Conservation (phyloP, 2,113 vertebrate genomes). For the Elaphurus davidianus region DNA sequence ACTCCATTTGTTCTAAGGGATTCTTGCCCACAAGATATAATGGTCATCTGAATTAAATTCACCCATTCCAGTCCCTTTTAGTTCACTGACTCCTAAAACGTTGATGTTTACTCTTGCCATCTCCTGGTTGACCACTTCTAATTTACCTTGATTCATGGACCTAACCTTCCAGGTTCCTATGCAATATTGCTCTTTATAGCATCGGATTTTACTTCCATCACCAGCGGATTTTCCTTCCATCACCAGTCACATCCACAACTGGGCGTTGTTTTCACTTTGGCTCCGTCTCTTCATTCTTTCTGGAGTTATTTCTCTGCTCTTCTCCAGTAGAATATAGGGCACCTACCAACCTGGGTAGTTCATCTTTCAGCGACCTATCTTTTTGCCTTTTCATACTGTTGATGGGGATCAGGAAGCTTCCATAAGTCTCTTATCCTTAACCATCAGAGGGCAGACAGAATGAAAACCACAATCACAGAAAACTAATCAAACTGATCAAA, state of each 20-base stretch:
- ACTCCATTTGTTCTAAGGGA: not conserved
- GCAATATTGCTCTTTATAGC: not conserved
- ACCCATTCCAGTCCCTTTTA: not conserved
- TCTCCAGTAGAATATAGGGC: not conserved
- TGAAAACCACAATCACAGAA: not conserved
- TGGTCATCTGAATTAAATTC: not conserved
- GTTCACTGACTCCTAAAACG: not conserved
- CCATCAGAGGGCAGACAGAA: not conserved
- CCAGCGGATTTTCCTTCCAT: no score
- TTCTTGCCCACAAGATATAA: not conserved
- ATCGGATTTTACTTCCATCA: accelerated
- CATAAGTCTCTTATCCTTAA: not conserved
- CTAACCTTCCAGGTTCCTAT: not conserved
- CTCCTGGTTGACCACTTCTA: not conserved
- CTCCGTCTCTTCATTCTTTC: not conserved
- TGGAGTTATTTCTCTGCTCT: not conserved
- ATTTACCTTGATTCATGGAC: not conserved
- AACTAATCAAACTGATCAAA: not conserved
- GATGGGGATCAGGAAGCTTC: not conserved
- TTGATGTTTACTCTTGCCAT: not conserved
- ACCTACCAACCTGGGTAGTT: not conserved
- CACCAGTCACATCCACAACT: not conserved
- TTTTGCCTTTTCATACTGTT: not conserved
- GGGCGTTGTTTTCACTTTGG: not conserved
- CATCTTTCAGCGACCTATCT: not conserved